Evolutionary conservation across 2,113 vertebrate genomes (phyloP).

Genomic region (Grammomys surdaster): DNA sequence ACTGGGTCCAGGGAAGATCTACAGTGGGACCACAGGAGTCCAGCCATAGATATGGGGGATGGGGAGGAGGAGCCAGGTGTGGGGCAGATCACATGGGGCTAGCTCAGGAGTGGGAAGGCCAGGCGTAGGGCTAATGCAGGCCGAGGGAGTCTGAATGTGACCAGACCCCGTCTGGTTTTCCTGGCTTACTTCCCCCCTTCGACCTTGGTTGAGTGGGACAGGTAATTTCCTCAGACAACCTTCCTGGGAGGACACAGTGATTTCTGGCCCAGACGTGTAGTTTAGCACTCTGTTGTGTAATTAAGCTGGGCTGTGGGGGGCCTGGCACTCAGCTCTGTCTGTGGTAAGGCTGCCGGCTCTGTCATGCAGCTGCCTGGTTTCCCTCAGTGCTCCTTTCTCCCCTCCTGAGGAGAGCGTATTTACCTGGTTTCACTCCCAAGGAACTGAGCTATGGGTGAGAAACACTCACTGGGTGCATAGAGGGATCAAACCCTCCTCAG

Average conservation of each 20-base stretch:
- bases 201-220: background rate
- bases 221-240: conserved; percentile 38
- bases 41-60: rapidly evolving
- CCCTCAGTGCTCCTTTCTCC: background rate
- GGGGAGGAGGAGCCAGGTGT: background rate
- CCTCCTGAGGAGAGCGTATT: rapidly evolving
- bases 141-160: rapidly evolving
- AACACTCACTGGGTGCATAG: background rate
- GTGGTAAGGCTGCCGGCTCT: background rate
- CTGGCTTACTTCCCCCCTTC: background rate
- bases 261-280: conserved; percentile 51
- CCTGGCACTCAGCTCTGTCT: background rate
- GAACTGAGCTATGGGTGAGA: background rate
- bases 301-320: conserved; percentile 16
- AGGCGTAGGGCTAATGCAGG: background rate
- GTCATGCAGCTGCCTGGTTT: background rate
- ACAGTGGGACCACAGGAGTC: background rate
- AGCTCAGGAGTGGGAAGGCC: rapidly evolving
- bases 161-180: background rate
- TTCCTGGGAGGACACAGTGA: background rate
- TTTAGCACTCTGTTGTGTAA: conserved; percentile 46
- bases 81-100: too few species aligned
- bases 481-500: background rate
- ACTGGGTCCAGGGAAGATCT: background rate
- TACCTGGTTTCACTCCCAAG: background rate